Base-by-base conservation (phyloP, 1,140 invertebrate species). In the Drosophila elegans region DNA sequence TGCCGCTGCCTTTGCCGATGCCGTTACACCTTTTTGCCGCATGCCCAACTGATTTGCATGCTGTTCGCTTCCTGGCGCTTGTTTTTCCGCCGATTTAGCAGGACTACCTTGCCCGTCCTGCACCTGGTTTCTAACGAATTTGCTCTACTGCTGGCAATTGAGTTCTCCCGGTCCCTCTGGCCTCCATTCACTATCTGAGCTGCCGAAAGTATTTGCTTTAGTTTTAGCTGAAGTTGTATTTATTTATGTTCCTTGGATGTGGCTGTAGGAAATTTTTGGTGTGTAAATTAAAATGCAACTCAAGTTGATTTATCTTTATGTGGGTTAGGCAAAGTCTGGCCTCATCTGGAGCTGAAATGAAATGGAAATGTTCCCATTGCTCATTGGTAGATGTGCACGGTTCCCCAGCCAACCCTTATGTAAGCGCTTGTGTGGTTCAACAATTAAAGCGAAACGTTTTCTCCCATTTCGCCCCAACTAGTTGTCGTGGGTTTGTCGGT, bases 241-340 rank as follows among this genome's bases (percentile, higher is more conserved):
- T 88, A 79, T 88, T 83, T 89, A 88, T 86, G 72, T 76, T 52
- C 57, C 66, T 62, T 34, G 57, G 52, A 46, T 63, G 41, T 21
- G 11, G 63, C 36, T 64, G 41, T 27, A 52, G 46, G 51, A 66
- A 76, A 77, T 68, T 75, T 63, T 63, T 46, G 79, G 75, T 79
- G 84, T 77, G 71, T 68, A 80, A 89, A 86, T 86, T 86, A 86
- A 86, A 86, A 86, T 86, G 79, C 83, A 86, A 60, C 84, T 83
- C 72, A 59, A 83, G 79, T 80, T 82, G 83, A 78, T 61, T 72
- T 72, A 57, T 27, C 44, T 38, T 34, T 36, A 77, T 83, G 61
- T 86, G 84, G 83, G 83, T 89, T 89, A 89, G 69, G 45, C 75
- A 86, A 86, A 89, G 73, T 76, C 73, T 76, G 72, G 44, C 4